phyloP scores from a whole-genome alignment of 53 echinoderm and acorn worm genomes.

The Apostichopus leukothele region DNA sequence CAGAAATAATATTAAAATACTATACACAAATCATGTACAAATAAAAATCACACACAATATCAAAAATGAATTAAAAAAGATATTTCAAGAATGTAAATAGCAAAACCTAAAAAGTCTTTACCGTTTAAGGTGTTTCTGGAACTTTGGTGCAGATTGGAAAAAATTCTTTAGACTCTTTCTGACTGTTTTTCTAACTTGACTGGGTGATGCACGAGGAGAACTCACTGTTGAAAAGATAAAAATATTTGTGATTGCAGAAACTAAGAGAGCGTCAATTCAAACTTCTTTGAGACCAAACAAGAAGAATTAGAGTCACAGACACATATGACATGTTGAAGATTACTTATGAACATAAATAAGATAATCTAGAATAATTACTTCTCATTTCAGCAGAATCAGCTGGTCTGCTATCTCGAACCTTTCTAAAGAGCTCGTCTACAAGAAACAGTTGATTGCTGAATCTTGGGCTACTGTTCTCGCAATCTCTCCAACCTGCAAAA shows the following conservation, averaged over 20 bases:
- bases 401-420: slow-evolving; percentile 78
- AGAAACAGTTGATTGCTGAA: slow-evolving; percentile 76
- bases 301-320: slow-evolving; percentile 10
- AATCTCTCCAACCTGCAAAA: slow-evolving; percentile 85
- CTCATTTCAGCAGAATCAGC: slow-evolving; percentile 92
- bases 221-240: slow-evolving; percentile 62
- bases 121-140: slow-evolving; percentile 93
- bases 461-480: slow-evolving; percentile 80
- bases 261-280: too few species aligned
- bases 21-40: neutral
- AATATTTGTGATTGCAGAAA: too few species aligned
- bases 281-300: neutral
- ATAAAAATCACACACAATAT: neutral
- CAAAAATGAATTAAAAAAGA: neutral
- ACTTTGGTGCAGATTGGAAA: slow-evolving; percentile 99
- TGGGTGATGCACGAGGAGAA: slow-evolving; percentile 94
- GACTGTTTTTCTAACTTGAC: slow-evolving; percentile 90
- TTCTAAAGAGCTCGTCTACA: slow-evolving; percentile 92
- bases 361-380: slow-evolving; percentile 62
- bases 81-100: neutral
- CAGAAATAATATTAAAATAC: neutral
- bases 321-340: too few species aligned
- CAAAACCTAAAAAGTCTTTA: slow-evolving; percentile 36
- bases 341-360: too few species aligned
- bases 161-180: slow-evolving; percentile 97